Evolutionary conservation across 1,140 invertebrate genomes (phyloP).

Genomic region (Meloidogyne floridensis): DNA sequence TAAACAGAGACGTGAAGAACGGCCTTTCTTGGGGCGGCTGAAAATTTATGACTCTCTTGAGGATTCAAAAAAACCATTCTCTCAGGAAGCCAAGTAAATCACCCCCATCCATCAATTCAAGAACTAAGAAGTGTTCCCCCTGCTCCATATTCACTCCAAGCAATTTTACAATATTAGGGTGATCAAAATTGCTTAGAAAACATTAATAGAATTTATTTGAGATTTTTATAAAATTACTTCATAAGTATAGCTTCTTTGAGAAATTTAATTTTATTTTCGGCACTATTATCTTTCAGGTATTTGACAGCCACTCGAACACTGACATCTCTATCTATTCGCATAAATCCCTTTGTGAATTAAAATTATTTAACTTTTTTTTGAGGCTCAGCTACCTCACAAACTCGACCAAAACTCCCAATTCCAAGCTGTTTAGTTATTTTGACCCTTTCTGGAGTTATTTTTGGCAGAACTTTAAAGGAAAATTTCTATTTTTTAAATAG

Average conservation of each 20-base stretch:
- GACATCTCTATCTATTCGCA: slow-evolving; percentile 61
- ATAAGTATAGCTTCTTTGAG: slow-evolving; percentile 93
- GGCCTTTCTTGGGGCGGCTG: slow-evolving; percentile 32
- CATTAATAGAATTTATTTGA: not conserved
- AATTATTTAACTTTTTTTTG: slow-evolving; percentile 64
- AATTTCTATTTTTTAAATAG: not conserved
- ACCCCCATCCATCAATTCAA: slow-evolving; percentile 95
- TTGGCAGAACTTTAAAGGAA: slow-evolving; percentile 47
- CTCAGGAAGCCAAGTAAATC: slow-evolving; percentile 87
- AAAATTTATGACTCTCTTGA: not conserved
- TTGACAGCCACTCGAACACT: slow-evolving; percentile 80
- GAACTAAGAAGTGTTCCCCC: slow-evolving; percentile 81
- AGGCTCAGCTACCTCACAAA: slow-evolving; percentile 78
- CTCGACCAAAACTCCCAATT: slow-evolving; percentile 93
- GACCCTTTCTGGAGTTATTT: slow-evolving; percentile 36
- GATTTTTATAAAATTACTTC: slow-evolving; percentile 69
- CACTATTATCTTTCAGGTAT: slow-evolving; percentile 76
- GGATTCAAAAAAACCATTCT: slow-evolving; percentile 44
- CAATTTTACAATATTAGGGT: slow-evolving; percentile 87
- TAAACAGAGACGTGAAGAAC: slow-evolving; percentile 71
- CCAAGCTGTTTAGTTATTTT: slow-evolving; percentile 74
- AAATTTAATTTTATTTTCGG: slow-evolving; percentile 93
- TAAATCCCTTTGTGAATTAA: slow-evolving; percentile 21
- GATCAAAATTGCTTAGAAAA: slow-evolving; percentile 80
- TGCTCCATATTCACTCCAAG: slow-evolving; percentile 87